A percentile compares a stretch with the other conserved stretches of the same genome.
These are phyloP conservation scores for Tichodroma muraria DNA, from an alignment of 2,113 vertebrate genomes.

Conservation along the genomic window DNA sequence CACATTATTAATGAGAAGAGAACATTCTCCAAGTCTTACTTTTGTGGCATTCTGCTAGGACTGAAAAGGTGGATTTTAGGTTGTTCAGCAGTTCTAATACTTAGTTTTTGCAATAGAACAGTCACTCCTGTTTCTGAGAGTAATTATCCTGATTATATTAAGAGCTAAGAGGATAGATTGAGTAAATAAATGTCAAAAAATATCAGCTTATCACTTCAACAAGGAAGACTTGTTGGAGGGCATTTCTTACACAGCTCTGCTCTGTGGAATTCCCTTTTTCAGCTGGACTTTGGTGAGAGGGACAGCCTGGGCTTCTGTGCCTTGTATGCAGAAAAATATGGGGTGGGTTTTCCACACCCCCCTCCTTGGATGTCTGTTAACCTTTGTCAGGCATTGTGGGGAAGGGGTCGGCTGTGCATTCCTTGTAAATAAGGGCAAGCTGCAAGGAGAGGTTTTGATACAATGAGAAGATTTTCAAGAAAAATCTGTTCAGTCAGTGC, in stretches of 20 bases:
- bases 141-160: background rate
- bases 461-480: background rate
- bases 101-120: background rate
- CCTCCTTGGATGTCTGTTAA: background rate
- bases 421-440: background rate
- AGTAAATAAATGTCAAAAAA: background rate
- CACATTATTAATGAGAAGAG: background rate
- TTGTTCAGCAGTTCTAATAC: background rate
- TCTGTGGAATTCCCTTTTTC: background rate
- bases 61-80: background rate
- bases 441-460: background rate
- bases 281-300: background rate
- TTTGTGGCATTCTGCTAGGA: background rate
- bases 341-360: accelerated
- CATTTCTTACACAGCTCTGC: background rate
- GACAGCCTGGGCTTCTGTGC: background rate
- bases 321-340: background rate
- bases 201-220: background rate
- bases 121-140: background rate
- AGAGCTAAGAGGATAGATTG: background rate
- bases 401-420: background rate
- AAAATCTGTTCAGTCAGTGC: background rate
- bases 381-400: background rate
- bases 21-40: background rate
- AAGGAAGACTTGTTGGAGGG: background rate